Evolutionary conservation across 2,888 invertebrate species (phyloP).

Genomic region (Sepiola atlantica): DNA sequence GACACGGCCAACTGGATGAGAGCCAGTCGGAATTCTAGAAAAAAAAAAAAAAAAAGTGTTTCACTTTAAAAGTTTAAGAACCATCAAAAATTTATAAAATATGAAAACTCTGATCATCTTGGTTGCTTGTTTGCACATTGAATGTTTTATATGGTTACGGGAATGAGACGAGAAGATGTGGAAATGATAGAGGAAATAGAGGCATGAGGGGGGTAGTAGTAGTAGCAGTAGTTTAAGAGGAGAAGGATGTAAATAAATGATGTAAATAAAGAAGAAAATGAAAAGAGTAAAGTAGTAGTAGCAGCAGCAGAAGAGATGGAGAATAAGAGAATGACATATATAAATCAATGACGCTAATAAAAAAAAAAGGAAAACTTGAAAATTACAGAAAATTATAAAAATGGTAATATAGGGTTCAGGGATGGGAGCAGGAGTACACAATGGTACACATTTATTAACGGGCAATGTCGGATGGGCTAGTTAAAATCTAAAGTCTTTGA

Average conservation of each 20-base stretch:
- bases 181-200: not conserved
- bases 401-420: not conserved
- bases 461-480: too few species aligned
- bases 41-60: not conserved
- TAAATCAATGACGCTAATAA: too few species aligned
- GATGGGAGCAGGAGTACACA: not conserved
- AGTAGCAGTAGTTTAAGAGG: not conserved
- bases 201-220: not conserved
- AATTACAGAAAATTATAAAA: not conserved
- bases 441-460: not conserved
- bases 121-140: not conserved
- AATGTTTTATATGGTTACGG: not conserved
- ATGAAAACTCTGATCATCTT: not conserved
- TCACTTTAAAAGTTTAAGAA: not conserved
- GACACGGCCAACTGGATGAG: conserved; percentile 88
- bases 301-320: not conserved
- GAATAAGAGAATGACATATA: not conserved
- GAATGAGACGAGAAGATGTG: not conserved
- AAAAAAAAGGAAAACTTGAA: not conserved
- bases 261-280: not conserved
- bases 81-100: not conserved
- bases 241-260: not conserved
- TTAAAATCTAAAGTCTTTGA: too few species aligned
- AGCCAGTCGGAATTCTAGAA: conserved; percentile 82
- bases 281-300: not conserved